These are phyloP conservation scores for Aphis gossypii DNA, from an alignment of 1,140 invertebrate genomes.

Conservation along the genomic window DNA sequence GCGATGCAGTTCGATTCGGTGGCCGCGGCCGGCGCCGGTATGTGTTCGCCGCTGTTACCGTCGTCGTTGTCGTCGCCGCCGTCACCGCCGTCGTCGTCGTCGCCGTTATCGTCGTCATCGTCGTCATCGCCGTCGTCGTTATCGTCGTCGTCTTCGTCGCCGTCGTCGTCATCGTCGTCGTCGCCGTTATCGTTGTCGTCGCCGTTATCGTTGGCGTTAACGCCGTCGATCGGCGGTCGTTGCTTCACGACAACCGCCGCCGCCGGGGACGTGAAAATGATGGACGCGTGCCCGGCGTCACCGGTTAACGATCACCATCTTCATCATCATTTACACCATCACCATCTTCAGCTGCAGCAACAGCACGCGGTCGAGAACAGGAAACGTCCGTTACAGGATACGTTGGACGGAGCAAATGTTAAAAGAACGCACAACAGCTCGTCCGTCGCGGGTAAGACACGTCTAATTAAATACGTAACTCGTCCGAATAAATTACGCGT, in stretches of 20 bases:
- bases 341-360: slow-evolving; percentile 13
- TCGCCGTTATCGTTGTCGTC: background rate
- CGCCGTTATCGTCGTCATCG: background rate
- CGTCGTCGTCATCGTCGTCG: background rate
- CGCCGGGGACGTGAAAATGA: slow-evolving; percentile 55
- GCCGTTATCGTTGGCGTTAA: background rate
- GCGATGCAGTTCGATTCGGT: slow-evolving; percentile 59
- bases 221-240: slow-evolving; percentile 1
- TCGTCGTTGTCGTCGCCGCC: slow-evolving; percentile 53
- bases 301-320: slow-evolving; percentile 2
- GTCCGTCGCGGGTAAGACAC: slow-evolving; percentile 28
- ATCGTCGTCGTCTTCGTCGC: slow-evolving; percentile 19
- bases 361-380: slow-evolving; percentile 40
- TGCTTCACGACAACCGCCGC: background rate
- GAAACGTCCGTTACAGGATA: slow-evolving; percentile 50
- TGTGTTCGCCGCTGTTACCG: slow-evolving; percentile 50
- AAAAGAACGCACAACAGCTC: slow-evolving; percentile 45
- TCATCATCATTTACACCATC: background rate
- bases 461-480: background rate
- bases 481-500: background rate
- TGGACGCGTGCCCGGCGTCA: slow-evolving; percentile 53
- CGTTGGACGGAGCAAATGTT: slow-evolving; percentile 29
- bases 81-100: slow-evolving; percentile 37
- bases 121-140: slow-evolving; percentile 14
- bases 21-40: slow-evolving; percentile 52